Base-by-base conservation (phyloP, 2,888 invertebrate genomes). In the Monochamus alternatus region DNA sequence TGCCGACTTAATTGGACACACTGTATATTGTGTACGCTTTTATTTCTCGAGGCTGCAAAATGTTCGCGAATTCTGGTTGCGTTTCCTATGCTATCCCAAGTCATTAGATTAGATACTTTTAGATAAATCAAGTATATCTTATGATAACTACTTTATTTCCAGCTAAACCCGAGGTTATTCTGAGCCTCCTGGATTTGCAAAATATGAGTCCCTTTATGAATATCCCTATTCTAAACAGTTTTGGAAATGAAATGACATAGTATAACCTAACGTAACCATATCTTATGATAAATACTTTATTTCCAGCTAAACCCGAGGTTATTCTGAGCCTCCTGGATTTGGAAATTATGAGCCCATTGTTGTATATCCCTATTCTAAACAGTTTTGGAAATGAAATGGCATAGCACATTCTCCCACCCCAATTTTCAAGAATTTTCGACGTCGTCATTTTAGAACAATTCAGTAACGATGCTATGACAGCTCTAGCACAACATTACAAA, bases 391-490 rank as follows among this genome's bases (percentile, higher is more conserved):
- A 74, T 38, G 22, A 59, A 3, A 7, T 81, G 9, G 76, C 79
- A 4, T 69, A 90, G 90, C 75, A 87, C 90, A 1, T 84, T 90
- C 70, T 89, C 89, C 63, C 87, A 89, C 78, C 73, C 69, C 0
- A 74, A 76, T 73, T 22, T 65, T 4, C 66, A 71, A 51, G 62
- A 59, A 59, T 52, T 73, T 88, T 90, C 71, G 89, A 89, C 76
- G 81, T 87, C 22, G 86, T 89, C 3, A 85, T 90, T 4, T 87
- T 90, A 3, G 91, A 91, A 78, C 85, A 89, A 62, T 90, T 90
- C 81, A 82, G 90, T 38, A 89, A 89, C 80, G 91, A 92, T 80
- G 90, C 90, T 8, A 83, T 87, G 22, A 84, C 74, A 69, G 90
- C 90, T 0, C 83, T 89, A 3, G 86, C 87, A 12, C 80, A 86